Conservation (phyloP, 2,797 vertebrate genomes). For the Poeciliopsis paucimaculata region DNA sequence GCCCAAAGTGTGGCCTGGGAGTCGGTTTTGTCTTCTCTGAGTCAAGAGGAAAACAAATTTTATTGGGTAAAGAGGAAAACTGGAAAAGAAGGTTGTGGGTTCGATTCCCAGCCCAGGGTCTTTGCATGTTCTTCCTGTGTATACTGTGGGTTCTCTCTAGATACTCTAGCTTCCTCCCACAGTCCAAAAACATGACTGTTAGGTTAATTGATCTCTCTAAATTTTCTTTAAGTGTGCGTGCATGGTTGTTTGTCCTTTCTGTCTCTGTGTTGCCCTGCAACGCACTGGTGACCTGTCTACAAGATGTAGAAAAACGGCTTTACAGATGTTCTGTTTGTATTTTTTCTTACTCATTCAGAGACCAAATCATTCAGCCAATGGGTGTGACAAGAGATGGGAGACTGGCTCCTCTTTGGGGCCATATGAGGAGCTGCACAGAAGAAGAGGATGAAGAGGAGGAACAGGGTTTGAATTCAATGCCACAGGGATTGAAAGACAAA, state of each 20-base stretch:
- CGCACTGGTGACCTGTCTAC: neutral
- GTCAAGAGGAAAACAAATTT: neutral
- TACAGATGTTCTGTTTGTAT: neutral
- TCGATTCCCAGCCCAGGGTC: no score
- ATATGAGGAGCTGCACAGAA: constrained; percentile 48
- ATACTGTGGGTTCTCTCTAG: no score
- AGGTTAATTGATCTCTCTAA: no score
- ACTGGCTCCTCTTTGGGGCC: constrained; percentile 70
- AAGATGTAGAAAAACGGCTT: neutral
- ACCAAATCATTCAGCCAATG: constrained; percentile 79
- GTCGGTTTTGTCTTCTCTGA: neutral
- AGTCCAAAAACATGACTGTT: no score
- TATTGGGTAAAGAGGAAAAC: neutral
- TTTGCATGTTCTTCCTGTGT: no score
- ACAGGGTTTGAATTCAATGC: constrained; percentile 31
- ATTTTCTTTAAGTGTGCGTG: no score
- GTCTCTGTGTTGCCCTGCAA: no score
- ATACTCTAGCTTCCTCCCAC: no score
- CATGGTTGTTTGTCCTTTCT: neutral
- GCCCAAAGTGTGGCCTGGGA: no score
- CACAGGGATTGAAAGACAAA: constrained; percentile 26
- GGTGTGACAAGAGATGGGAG: constrained; percentile 70
- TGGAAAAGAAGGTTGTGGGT: no score
- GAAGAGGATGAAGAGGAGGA: constrained; percentile 57
- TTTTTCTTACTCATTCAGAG: constrained; percentile 45